phyloP scores from a whole-genome alignment of 2,888 invertebrate genomes.

The Scelioninae gen. 1 region DNA sequence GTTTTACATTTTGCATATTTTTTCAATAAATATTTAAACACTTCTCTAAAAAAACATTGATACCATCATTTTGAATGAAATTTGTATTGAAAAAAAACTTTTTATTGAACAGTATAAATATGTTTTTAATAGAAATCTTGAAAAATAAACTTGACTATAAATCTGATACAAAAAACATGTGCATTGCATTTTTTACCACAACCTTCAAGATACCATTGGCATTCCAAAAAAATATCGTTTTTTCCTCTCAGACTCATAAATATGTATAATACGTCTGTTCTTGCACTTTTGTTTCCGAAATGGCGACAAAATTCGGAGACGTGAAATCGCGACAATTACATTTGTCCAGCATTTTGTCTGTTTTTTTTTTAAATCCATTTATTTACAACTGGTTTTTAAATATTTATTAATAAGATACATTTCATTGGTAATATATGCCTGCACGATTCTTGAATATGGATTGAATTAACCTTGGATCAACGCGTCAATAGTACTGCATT shows the following conservation, averaged over 20 bases:
- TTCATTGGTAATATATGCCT: background rate
- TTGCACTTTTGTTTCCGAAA: slow-evolving; percentile 3
- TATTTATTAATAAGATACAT: no score
- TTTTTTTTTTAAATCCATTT: background rate
- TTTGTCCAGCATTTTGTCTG: background rate
- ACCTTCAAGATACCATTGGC: slow-evolving; percentile 3
- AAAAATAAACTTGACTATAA: background rate
- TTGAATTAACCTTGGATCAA: slow-evolving; percentile 47
- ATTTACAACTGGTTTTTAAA: background rate
- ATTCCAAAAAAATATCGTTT: slow-evolving; percentile 4
- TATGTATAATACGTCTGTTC: slow-evolving; percentile 18
- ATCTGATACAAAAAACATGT: slow-evolving; percentile 16
- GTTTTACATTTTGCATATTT: no score
- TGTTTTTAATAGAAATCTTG: no score
- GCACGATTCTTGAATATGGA: slow-evolving; percentile 32
- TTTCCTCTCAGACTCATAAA: slow-evolving; percentile 18
- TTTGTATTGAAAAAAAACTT: no score
- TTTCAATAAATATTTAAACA: no score
- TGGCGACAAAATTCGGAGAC: slow-evolving; percentile 5
- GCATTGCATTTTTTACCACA: slow-evolving; percentile 18
- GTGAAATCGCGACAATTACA: background rate
- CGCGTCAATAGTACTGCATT: slow-evolving; percentile 34
- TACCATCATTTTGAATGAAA: no score
- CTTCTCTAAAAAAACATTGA: no score
- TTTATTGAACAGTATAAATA: no score